Percentiles rank a stretch among this genome's conserved stretches.
These are phyloP conservation scores for Phania funesta DNA, from an alignment of 2,888 invertebrate genomes.

Conservation along the genomic window DNA sequence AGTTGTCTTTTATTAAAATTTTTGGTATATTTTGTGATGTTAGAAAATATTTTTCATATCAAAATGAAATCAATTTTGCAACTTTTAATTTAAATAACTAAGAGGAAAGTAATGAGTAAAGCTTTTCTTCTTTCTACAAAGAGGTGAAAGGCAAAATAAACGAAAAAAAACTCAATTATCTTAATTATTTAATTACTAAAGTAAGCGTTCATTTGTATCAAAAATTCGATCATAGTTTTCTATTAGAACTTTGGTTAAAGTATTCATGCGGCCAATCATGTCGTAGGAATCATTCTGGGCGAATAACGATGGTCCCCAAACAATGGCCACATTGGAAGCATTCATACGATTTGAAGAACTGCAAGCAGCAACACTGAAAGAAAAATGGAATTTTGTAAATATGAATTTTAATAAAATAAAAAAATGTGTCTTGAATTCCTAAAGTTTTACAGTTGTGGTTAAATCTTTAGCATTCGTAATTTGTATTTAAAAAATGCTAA, in stretches of 20 bases:
- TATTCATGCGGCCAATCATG: conserved; percentile 78
- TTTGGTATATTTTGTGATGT: conserved; percentile 62
- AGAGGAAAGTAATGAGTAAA: conserved; percentile 52
- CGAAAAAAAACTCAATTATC: background rate
- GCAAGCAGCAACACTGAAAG: conserved; percentile 77
- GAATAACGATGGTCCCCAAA: conserved; percentile 80
- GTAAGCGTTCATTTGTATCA: conserved; percentile 77
- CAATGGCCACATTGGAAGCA: conserved; percentile 80
- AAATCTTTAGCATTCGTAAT: too few species aligned
- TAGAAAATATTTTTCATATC: background rate
- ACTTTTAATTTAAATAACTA: background rate
- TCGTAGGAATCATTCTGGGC: conserved; percentile 76
- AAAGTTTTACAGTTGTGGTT: too few species aligned
- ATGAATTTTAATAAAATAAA: background rate
- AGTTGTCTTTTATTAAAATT: conserved; percentile 51
- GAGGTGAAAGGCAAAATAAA: background rate
- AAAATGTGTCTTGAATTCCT: too few species aligned
- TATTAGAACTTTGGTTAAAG: conserved; percentile 79
- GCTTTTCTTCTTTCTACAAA: conserved; percentile 13
- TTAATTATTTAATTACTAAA: conserved; percentile 62
- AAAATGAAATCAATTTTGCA: background rate
- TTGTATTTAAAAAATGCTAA: too few species aligned
- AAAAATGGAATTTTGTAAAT: background rate
- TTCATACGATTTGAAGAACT: conserved; percentile 79
- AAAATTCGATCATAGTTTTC: conserved; percentile 79